phyloP scores from a whole-genome alignment of 2,888 invertebrate genomes.

The Diarsia brunnea region DNA sequence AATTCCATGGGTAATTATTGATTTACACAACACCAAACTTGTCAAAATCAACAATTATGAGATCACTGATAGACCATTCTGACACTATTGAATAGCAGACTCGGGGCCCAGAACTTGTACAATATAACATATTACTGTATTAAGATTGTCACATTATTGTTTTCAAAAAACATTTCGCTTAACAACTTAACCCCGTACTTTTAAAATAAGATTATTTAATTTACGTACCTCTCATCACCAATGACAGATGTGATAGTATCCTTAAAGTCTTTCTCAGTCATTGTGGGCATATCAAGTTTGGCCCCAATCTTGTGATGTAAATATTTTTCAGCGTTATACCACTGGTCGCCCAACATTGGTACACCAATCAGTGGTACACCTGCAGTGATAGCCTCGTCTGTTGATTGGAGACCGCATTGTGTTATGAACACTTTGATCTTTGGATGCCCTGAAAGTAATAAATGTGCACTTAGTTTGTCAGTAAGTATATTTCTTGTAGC shows the following conservation, averaged over 20 bases:
- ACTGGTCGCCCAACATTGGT: conserved; percentile 37
- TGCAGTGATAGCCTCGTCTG: conserved; percentile 71
- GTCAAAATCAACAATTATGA: no score
- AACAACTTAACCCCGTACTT: no score
- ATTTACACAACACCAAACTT: no score
- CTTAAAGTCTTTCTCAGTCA: conserved; percentile 31
- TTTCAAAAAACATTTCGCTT: no score
- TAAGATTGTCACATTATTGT: no score
- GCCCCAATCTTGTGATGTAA: conserved; percentile 22
- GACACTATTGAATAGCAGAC: no score
- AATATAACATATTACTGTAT: background rate
- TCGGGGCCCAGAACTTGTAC: no score
- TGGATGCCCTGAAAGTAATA: conserved; percentile 37
- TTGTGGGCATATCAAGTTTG: conserved; percentile 15
- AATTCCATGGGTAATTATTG: no score
- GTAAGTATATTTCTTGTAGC: background rate
- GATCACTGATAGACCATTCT: no score
- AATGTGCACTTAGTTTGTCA: background rate
- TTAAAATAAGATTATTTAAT: background rate
- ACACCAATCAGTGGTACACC: conserved; percentile 42
- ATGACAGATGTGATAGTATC: conserved; percentile 22
- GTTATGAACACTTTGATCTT: conserved; percentile 40
- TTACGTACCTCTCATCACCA: conserved; percentile 25
- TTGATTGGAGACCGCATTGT: conserved; percentile 73
- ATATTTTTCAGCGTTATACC: conserved; percentile 43